Conservation (phyloP, 2,888 invertebrate species). For the Notodonta dromedarius region DNA sequence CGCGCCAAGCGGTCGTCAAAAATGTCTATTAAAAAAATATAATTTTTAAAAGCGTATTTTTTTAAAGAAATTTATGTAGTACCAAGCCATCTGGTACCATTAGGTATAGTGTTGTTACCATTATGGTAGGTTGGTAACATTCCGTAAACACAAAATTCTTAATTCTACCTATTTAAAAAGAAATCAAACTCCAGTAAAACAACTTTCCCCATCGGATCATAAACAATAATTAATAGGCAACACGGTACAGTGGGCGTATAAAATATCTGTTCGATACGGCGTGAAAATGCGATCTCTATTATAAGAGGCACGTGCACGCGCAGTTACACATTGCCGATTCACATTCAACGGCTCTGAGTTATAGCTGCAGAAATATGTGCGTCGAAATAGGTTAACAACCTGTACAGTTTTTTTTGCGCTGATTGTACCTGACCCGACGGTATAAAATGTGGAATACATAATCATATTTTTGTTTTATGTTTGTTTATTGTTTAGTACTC, state of each 20-base stretch:
- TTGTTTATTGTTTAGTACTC: conserved; percentile 1
- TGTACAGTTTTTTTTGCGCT: conserved; percentile 25
- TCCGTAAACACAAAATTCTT: not conserved
- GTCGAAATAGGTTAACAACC: conserved; percentile 38
- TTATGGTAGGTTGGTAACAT: not conserved
- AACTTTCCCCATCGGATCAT: not conserved
- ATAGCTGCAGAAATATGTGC: conserved; percentile 27
- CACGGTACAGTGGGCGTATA: conserved; percentile 3
- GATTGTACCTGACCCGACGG: conserved; percentile 24
- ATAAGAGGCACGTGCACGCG: conserved; percentile 9
- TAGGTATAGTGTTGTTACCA: too few species aligned
- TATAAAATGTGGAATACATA: conserved; percentile 17
- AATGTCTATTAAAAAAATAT: too few species aligned
- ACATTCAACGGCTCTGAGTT: conserved; percentile 19
- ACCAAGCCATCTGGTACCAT: too few species aligned
- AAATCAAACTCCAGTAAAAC: not conserved
- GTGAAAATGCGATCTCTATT: conserved; percentile 9
- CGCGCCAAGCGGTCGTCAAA: too few species aligned
- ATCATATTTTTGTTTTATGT: conserved; percentile 4
- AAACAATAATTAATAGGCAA: not conserved
- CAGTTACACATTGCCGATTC: conserved; percentile 26
- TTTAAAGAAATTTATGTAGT: too few species aligned
- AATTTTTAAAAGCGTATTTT: too few species aligned
- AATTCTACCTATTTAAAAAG: not conserved
- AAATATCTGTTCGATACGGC: conserved; percentile 1